Evolutionary conservation across 2,113 vertebrate genomes (phyloP).

Genomic region (Heptranchias perlo): DNA sequence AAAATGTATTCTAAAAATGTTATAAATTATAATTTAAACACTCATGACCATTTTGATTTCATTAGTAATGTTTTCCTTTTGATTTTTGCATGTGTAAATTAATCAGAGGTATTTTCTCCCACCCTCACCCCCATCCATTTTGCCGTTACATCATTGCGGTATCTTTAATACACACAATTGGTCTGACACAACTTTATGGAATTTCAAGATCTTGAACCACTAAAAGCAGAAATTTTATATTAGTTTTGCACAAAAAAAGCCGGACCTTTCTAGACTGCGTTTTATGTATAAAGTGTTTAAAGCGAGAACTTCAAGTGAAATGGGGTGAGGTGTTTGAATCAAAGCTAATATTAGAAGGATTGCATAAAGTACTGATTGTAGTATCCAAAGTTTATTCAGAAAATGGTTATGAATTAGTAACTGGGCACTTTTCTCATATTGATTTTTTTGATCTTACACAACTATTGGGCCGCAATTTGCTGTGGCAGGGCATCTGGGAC

Average conservation of each 20-base stretch:
- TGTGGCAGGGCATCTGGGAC: no score
- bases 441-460: no score
- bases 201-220: background rate
- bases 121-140: background rate
- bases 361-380: background rate
- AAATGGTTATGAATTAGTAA: background rate
- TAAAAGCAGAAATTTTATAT: background rate
- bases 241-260: background rate
- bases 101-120: background rate
- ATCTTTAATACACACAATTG: background rate
- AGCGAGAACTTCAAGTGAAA: background rate
- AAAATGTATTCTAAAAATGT: background rate
- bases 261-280: background rate
- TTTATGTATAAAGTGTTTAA: background rate
- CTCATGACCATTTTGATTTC: background rate
- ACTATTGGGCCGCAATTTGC: no score
- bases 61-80: background rate
- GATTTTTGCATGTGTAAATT: background rate
- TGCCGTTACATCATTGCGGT: background rate
- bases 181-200: background rate
- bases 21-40: background rate
- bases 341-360: background rate
- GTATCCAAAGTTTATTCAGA: slow-evolving; percentile 3
- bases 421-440: background rate
- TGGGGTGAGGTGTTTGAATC: background rate